These are phyloP conservation scores for Pavo muticus DNA, from an alignment of 2,113 vertebrate genomes.

Conservation along the genomic window DNA sequence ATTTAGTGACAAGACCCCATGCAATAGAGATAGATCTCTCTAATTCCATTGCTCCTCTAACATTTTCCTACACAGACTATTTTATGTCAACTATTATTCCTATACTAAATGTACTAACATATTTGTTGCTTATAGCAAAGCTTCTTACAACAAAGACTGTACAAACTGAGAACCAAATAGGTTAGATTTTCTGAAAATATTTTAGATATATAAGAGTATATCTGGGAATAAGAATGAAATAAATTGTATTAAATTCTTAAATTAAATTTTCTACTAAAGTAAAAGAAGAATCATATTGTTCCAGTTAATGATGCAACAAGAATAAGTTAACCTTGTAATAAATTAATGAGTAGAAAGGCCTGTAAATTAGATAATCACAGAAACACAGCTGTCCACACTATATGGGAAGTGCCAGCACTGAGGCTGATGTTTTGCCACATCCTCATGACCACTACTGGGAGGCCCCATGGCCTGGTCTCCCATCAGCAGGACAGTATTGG, in stretches of 20 bases:
- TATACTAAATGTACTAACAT: background rate
- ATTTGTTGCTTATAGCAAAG: background rate
- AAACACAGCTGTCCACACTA: too few relatives aligned
- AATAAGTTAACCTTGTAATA: conserved; percentile 52
- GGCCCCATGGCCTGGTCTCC: too few relatives aligned
- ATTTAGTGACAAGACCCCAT: background rate
- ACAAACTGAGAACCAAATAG: background rate
- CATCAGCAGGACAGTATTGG: too few relatives aligned
- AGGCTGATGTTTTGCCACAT: too few relatives aligned
- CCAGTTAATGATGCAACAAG: conserved; percentile 40
- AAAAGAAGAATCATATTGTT: conserved; percentile 37
- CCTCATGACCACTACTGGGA: too few relatives aligned
- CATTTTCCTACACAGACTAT: background rate
- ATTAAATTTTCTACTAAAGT: conserved; percentile 29
- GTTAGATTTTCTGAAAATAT: background rate
- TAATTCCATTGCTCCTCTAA: conserved; percentile 10
- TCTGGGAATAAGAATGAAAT: background rate
- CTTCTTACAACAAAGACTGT: background rate
- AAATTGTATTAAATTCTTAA: conserved; percentile 18
- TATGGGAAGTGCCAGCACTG: too few relatives aligned
- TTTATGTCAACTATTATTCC: conserved; percentile 9
- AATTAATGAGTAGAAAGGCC: conserved; percentile 45
- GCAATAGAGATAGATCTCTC: background rate
- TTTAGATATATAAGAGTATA: background rate
- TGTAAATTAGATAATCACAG: conserved; percentile 24